Conservation (phyloP, 1,140 invertebrate genomes). For the Aphelinus certus region DNA sequence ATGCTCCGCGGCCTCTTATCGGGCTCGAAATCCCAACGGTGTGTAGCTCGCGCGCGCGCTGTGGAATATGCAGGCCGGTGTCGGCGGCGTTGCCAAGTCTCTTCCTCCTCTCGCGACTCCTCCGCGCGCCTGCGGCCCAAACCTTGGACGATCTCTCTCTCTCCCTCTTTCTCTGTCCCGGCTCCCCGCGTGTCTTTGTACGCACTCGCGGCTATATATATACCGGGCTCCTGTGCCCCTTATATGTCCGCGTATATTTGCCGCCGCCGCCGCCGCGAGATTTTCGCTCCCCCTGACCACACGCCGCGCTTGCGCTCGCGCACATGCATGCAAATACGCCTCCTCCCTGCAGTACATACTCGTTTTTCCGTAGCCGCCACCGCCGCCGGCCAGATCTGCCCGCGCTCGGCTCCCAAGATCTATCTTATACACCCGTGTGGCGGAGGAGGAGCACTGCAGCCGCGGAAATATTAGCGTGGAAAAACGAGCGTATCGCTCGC, state of each 20-base stretch:
- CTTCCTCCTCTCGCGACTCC: not conserved
- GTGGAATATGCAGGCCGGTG: conserved; percentile 5
- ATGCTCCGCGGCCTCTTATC: too few relatives aligned
- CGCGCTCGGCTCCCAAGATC: too few relatives aligned
- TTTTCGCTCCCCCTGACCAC: not conserved
- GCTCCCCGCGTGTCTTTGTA: conserved; percentile 1
- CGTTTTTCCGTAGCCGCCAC: too few relatives aligned
- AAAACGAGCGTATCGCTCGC: too few relatives aligned
- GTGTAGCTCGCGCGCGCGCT: conserved; percentile 34
- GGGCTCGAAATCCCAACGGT: conserved; percentile 45
- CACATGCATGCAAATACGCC: too few relatives aligned
- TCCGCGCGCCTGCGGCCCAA: conserved; percentile 35
- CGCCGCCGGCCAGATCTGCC: too few relatives aligned
- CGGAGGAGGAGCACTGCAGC: too few relatives aligned
- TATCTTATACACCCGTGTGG: too few relatives aligned
- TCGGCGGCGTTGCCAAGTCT: conserved; percentile 48
- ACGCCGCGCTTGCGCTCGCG: too few relatives aligned
- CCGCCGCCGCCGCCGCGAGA: not conserved
- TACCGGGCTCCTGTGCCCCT: too few relatives aligned
- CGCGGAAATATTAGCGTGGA: too few relatives aligned
- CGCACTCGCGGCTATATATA: not conserved
- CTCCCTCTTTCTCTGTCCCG: not conserved
- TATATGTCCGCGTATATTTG: not conserved
- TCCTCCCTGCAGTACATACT: too few relatives aligned
- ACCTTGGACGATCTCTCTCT: conserved; percentile 22